Base-by-base conservation (phyloP, 2,113 vertebrate genomes). In the Callospermophilus lateralis region DNA sequence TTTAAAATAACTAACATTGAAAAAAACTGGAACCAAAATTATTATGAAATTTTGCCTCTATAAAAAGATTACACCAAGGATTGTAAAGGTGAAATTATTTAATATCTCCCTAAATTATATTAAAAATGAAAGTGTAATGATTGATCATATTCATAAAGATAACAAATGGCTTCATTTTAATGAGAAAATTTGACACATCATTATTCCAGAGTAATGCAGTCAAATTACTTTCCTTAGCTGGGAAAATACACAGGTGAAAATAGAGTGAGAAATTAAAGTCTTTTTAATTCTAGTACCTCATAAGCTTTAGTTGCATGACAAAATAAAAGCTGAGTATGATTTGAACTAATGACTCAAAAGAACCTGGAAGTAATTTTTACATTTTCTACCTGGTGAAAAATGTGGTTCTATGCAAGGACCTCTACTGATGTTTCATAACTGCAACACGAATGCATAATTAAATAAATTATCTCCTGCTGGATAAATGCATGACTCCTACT, bases 121-220 rank as follows among this genome's bases (percentile, higher is more conserved):
- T 92, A 79, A 87, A 72, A 91, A 63, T 45, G 80, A 93, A 30
- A 83, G 81, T 39, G 32, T 9, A 63, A 84, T 95, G 92, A 90
- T 85, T 89, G 67, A 92, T 95, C 55, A 88, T 79, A 92, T 80
- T 92, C 90, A 90, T 94, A 95, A 95, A 83, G 11, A 89, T 68
- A 93, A 95, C 70, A 90, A 96, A 97, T 90, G 48, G 53, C 92
- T 93, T 95, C 61, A 76, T 88, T 97, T 94, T 90, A 90, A 96
- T 85, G 73, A 87, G 84, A 95, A 97, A 83, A 90, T 32, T 34
- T 93, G 96, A 92, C 86, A 95, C 79, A 84, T 72, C 96, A 95
- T 97, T 96, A 96, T 86, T 97, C 26, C 39, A 81, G 20, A 87
- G 51, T 95, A 84, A 92, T 95, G 28, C 55, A 24, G 72, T 42